Evolutionary conservation across 1,140 invertebrate genomes (phyloP).

Genomic region (Leptestheria dahalacensis): DNA sequence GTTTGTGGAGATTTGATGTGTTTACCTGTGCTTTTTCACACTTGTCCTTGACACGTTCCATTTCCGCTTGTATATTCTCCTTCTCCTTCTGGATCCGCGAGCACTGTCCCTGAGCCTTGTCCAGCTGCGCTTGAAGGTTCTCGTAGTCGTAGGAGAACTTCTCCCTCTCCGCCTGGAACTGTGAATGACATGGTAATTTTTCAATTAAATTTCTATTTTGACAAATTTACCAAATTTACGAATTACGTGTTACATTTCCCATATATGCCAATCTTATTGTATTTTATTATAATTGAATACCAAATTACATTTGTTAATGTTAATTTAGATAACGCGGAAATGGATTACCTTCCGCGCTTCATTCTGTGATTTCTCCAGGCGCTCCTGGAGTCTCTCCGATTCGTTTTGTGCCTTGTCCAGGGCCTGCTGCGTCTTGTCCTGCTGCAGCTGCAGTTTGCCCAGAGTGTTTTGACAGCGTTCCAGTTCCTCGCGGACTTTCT

Average conservation of each 20-base stretch:
- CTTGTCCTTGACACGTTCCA: constrained; percentile 71
- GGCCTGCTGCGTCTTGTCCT: constrained; percentile 73
- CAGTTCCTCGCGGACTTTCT: constrained; percentile 77
- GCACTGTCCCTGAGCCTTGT: constrained; percentile 71
- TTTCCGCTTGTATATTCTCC: constrained; percentile 64
- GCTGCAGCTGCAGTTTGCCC: constrained; percentile 73
- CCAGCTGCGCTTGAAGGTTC: constrained; percentile 72
- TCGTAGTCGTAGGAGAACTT: constrained; percentile 77
- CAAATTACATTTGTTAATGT: no score
- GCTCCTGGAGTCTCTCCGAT: constrained; percentile 75
- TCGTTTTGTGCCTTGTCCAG: constrained; percentile 79
- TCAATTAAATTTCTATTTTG: no score
- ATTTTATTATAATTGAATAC: no score
- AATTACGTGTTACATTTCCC: no score
- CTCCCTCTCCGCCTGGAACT: constrained; percentile 79
- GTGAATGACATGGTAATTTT: constrained; percentile 17
- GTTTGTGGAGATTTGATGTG: background rate
- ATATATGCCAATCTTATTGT: no score
- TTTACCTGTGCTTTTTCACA: constrained; percentile 72
- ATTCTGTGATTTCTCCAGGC: constrained; percentile 56
- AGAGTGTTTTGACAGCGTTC: constrained; percentile 74
- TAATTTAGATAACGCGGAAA: no score
- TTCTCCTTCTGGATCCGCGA: constrained; percentile 75
- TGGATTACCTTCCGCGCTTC: constrained; percentile 61
- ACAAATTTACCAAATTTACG: background rate